Percentiles rank a stretch among this genome's conserved stretches.
Conservation (phyloP, 2,888 invertebrate genomes). For the Nipponacmea schrenckii region DNA sequence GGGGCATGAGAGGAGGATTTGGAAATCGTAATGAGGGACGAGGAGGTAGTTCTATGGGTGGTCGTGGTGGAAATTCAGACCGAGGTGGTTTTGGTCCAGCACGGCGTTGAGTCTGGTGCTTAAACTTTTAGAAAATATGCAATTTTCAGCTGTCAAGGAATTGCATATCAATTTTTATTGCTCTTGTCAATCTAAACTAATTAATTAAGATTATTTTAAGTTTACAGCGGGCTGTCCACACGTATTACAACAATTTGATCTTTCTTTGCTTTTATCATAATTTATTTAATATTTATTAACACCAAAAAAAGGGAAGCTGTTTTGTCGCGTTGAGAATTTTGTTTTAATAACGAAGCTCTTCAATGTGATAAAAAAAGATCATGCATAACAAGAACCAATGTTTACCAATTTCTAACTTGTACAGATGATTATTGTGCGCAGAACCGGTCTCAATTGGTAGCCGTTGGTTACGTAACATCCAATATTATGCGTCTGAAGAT, state of each 20-base stretch:
- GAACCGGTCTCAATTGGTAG: slow-evolving; percentile 46
- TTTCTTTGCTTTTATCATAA: slow-evolving; percentile 6
- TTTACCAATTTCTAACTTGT: slow-evolving; percentile 10
- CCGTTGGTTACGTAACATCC: slow-evolving; percentile 29
- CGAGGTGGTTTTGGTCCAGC: slow-evolving; percentile 58
- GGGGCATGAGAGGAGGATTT: slow-evolving; percentile 44
- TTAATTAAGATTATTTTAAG: no score
- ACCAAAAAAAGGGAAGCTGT: no score
- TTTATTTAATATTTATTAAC: not conserved
- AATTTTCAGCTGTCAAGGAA: slow-evolving; percentile 42
- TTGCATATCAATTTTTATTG: not conserved
- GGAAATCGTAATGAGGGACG: slow-evolving; percentile 40
- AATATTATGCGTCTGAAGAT: slow-evolving; percentile 20
- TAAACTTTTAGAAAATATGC: slow-evolving; percentile 53
- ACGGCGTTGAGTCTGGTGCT: slow-evolving; percentile 34
- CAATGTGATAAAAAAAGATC: no score
- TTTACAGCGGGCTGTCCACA: no score
- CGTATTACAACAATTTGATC: no score
- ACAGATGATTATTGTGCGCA: slow-evolving; percentile 20
- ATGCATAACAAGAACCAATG: not conserved
- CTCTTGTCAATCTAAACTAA: no score
- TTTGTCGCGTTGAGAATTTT: no score
- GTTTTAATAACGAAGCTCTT: no score
- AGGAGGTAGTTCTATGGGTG: slow-evolving; percentile 50
- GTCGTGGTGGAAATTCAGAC: slow-evolving; percentile 72